These are phyloP conservation scores for Zonotrichia leucophrys DNA, from an alignment of 2,113 vertebrate species.

Conservation along the genomic window DNA sequence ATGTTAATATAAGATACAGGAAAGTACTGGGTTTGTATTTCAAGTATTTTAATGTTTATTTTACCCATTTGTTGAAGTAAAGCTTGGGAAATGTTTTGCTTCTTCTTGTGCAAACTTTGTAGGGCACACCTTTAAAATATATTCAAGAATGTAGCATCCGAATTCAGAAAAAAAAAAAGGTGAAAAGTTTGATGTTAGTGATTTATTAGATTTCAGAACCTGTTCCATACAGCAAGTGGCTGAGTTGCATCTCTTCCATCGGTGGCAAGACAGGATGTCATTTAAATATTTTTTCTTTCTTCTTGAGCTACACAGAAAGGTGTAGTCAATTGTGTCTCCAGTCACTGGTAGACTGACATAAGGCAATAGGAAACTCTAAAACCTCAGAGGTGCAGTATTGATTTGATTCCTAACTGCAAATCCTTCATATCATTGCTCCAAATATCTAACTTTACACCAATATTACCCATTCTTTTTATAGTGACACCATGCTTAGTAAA, in stretches of 20 bases:
- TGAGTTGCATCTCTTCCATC: neutral
- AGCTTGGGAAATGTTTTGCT: conserved; percentile 7
- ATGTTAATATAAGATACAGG: neutral
- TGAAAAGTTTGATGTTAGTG: neutral
- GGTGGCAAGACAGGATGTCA: neutral
- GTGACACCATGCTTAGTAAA: conserved; percentile 83
- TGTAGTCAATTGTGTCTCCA: conserved; percentile 59
- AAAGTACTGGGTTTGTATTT: neutral
- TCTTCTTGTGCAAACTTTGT: neutral
- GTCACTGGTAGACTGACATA: conserved; percentile 53
- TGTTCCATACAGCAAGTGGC: neutral
- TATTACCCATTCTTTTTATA: conserved; percentile 88
- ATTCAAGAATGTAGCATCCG: neutral
- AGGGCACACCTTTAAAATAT: neutral
- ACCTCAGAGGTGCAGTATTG: conserved; percentile 74
- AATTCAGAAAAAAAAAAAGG: neutral
- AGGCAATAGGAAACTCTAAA: conserved; percentile 65
- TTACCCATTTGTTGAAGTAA: conserved; percentile 8
- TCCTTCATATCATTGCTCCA: conserved; percentile 77
- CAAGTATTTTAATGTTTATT: conserved; percentile 14
- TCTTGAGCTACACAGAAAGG: conserved; percentile 30
- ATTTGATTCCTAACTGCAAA: conserved; percentile 76
- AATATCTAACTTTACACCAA: conserved; percentile 81
- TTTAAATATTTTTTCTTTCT: conserved; percentile 56
- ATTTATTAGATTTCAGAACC: conserved; percentile 29